Evolutionary conservation across 2,113 vertebrate species (phyloP).

Genomic region (Pitta sordida): DNA sequence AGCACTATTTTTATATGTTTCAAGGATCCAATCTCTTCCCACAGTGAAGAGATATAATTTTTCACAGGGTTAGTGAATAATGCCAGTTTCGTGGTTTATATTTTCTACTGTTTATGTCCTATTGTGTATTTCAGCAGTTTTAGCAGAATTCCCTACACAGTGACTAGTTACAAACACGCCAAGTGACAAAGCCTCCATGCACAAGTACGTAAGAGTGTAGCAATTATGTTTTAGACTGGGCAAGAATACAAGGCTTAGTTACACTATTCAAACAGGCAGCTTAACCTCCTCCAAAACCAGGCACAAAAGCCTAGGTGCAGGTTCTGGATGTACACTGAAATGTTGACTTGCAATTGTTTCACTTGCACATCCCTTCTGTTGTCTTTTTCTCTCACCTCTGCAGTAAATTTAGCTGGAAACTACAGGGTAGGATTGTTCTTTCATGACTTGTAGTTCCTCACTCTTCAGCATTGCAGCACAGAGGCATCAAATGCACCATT

Average conservation of each 20-base stretch:
- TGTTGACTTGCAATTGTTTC: neutral
- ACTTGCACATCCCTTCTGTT: neutral
- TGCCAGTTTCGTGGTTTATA: neutral
- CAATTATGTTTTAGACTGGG: neutral
- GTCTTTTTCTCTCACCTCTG: neutral
- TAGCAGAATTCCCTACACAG: neutral
- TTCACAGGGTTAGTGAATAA: too few species aligned
- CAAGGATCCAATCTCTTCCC: neutral
- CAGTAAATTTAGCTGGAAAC: neutral
- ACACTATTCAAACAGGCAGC: neutral
- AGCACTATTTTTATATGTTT: neutral
- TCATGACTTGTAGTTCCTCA: neutral
- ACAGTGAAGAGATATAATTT: too few species aligned
- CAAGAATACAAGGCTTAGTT: neutral
- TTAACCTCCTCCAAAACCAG: neutral
- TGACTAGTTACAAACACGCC: neutral
- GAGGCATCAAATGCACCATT: accelerated
- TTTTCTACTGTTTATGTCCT: neutral
- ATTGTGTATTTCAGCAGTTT: accelerated
- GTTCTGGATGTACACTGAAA: accelerated
- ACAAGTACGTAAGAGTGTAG: accelerated
- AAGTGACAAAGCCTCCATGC: neutral
- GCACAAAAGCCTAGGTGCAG: neutral
- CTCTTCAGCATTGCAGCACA: neutral
- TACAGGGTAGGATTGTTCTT: neutral